A percentile compares a stretch with the other conserved stretches of the same genome.
These are phyloP conservation scores for Nasonia vitripennis DNA, from an alignment of 1,140 invertebrate genomes.

Conservation along the genomic window DNA sequence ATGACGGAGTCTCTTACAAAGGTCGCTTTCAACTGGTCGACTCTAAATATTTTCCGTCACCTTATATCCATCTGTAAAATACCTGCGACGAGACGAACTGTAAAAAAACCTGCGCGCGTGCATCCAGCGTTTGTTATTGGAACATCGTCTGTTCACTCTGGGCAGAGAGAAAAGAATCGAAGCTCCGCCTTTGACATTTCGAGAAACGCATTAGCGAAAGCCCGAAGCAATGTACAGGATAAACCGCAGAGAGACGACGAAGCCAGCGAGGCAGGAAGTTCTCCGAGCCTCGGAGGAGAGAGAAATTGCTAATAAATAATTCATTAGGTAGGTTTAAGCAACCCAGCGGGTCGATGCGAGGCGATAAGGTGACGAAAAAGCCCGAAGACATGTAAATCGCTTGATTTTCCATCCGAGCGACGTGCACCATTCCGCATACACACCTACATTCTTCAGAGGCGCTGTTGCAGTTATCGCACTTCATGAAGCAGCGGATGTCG, in stretches of 20 bases:
- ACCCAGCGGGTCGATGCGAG: neutral
- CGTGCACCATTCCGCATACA: neutral
- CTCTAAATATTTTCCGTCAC: neutral
- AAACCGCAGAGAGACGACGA: neutral
- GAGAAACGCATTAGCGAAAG: constrained; percentile 16
- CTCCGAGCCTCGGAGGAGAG: neutral
- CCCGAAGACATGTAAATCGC: neutral
- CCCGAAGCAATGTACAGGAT: neutral
- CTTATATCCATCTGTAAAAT: neutral
- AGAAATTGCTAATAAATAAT: constrained; percentile 46
- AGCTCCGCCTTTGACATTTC: neutral
- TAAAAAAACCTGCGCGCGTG: neutral
- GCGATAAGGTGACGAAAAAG: constrained; percentile 24
- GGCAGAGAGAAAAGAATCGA: neutral
- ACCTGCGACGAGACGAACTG: neutral
- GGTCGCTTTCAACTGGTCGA: neutral
- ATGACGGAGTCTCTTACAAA: neutral
- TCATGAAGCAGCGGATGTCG: neutral
- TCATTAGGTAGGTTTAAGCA: constrained; percentile 30
- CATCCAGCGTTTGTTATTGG: neutral
- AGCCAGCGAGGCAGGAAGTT: neutral
- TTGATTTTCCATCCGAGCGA: neutral
- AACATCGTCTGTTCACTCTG: neutral
- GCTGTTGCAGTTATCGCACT: neutral
- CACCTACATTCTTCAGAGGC: neutral